These are phyloP conservation scores for Osedax fenrisi DNA, from an alignment of 2,888 invertebrate species.

Conservation along the genomic window DNA sequence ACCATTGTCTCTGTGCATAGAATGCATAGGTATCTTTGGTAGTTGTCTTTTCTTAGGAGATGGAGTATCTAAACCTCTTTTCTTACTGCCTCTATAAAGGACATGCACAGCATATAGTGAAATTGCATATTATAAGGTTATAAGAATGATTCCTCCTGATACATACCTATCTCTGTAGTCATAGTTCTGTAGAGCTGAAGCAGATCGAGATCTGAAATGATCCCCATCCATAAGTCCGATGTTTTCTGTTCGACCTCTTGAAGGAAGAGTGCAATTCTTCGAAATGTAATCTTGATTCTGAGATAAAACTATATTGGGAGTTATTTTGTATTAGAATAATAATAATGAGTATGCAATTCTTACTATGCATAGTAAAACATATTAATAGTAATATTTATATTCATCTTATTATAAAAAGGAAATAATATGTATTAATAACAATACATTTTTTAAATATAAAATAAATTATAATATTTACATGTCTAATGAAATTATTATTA, in stretches of 20 bases:
- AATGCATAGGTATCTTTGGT: constrained; percentile 69
- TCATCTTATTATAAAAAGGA: too few relatives aligned
- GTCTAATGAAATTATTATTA: too few relatives aligned
- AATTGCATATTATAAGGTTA: neutral
- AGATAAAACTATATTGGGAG: neutral
- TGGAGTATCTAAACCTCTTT: constrained; percentile 56
- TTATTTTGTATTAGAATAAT: too few relatives aligned
- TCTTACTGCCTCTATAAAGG: neutral
- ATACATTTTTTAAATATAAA: too few relatives aligned
- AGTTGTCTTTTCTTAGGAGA: constrained; percentile 75
- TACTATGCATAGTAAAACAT: too few relatives aligned
- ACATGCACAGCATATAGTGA: neutral
- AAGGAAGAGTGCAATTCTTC: neutral
- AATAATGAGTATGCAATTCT: too few relatives aligned
- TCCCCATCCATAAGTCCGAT: neutral
- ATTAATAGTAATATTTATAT: too few relatives aligned
- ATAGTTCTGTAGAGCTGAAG: neutral
- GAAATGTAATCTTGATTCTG: neutral
- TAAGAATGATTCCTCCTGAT: neutral
- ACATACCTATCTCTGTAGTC: neutral
- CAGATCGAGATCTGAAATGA: neutral
- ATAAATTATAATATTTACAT: too few relatives aligned
- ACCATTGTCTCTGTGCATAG: constrained; percentile 48
- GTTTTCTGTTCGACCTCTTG: neutral
- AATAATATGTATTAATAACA: too few relatives aligned